Conservation (phyloP, 2,888 invertebrate genomes). For the Chymomyza procnemis region DNA sequence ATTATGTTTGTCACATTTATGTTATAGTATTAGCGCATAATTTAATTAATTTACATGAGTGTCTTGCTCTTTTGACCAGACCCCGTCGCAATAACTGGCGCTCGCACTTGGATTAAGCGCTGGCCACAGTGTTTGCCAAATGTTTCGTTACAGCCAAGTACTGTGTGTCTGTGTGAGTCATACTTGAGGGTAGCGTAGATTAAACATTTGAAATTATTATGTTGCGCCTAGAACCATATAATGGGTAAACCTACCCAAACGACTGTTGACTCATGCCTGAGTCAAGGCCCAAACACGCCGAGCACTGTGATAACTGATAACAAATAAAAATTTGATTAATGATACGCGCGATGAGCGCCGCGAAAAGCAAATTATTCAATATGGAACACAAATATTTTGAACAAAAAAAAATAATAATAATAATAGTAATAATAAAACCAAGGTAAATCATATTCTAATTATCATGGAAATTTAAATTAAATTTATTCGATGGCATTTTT, state of each 20-base stretch:
- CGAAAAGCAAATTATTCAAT: background rate
- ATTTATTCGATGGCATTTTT: constrained; percentile 65
- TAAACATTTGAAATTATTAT: background rate
- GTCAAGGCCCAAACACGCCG: background rate
- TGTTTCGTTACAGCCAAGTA: constrained; percentile 4
- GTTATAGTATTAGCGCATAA: constrained; percentile 12
- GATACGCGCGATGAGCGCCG: background rate
- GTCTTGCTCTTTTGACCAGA: constrained; percentile 17
- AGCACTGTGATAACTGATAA: background rate
- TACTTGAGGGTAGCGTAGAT: background rate
- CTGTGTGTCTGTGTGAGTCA: constrained; percentile 13
- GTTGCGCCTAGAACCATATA: background rate
- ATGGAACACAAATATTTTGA: background rate
- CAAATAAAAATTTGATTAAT: background rate
- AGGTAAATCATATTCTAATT: constrained; percentile 35
- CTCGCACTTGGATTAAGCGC: background rate
- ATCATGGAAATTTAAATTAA: constrained; percentile 39
- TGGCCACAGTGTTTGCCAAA: constrained; percentile 3
- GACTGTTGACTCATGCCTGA: background rate
- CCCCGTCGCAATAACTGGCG: background rate
- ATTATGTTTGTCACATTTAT: background rate
- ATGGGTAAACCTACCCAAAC: background rate
- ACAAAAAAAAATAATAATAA: too few relatives aligned
- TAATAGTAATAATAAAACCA: constrained; percentile 8
- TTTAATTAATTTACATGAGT: constrained; percentile 25